Evolutionary conservation across 2,797 vertebrate genomes (phyloP), one percentile per base, ranked within the genome.

Genomic region (Rachycentron canadum): DNA sequence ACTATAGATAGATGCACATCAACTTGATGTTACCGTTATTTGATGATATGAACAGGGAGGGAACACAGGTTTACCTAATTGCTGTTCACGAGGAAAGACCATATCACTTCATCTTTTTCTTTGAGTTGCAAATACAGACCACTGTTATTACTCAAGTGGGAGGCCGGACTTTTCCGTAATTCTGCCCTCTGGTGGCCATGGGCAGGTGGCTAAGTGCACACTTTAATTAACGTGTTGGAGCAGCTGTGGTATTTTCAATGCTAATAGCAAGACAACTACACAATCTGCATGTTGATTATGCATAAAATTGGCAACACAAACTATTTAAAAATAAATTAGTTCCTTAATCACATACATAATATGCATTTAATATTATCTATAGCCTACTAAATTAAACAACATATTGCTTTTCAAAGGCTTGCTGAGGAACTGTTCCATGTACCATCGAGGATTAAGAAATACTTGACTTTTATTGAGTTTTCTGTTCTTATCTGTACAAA

Each of bases 251-350:
- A 73, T 64, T 73, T 74, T 74, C 34, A 74, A 61, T 60, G 41
- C 65, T 79, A 79, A 90, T 66, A 86, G 66, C 65, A 76, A 77
- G 75, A 68, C 76, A 82, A 61, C 61, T 11, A 72, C 21, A 21
- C 69, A 83, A 91, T 88, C 84, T 91, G 82, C 78, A 92, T 87
- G 59, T 69, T 88, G 78, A 92, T 91, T 78, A 88, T 85, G 71
- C 72, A 81, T 89, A 75, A 88, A 89, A 89, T 89, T 74, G 74
- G 26, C 81, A 86, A 91, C 85, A 19, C 19, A 34, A 45, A 64
- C 57, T 76, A 85, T 90, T 92, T 88, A 78, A 89, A 81, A 79
- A 57, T 64, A 65, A 88, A 90, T 80, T 4, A 78, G 58, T 78
- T 75, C 64, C 56, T 70, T 91, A 87, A 91, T 90, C 70, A 82